Evolutionary conservation across 2,797 vertebrate species (phyloP).

Genomic region (Rhabdophis nuchalis): DNA sequence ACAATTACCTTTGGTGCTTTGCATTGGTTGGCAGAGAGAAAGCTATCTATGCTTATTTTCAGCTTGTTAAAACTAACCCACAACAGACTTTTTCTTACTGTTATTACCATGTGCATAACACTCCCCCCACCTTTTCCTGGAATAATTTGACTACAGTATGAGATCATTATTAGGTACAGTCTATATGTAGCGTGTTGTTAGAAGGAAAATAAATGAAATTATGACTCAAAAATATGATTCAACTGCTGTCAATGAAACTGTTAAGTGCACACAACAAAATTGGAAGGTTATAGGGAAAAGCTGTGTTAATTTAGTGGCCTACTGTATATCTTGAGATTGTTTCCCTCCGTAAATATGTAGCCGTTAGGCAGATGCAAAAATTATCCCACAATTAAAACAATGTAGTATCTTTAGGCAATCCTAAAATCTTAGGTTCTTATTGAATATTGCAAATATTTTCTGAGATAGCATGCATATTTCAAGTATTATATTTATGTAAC

Average conservation of each 20-base stretch:
- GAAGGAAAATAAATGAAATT: not conserved
- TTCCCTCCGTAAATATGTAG: slow-evolving; percentile 30
- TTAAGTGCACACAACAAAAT: not conserved
- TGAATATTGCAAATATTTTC: slow-evolving; percentile 61
- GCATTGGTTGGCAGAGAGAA: not conserved
- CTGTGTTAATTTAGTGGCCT: not conserved
- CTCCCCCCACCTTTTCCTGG: not conserved
- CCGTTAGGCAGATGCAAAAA: slow-evolving; percentile 51
- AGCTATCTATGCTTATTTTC: not conserved
- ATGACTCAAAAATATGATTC: not conserved
- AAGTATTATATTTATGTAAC: slow-evolving; percentile 65
- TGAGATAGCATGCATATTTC: slow-evolving; percentile 58
- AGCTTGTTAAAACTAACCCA: not conserved
- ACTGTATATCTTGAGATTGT: slow-evolving; percentile 21
- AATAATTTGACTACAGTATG: not conserved
- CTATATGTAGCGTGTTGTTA: not conserved
- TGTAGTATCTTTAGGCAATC: slow-evolving; percentile 54
- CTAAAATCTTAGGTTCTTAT: slow-evolving; percentile 49
- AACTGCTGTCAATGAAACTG: not conserved
- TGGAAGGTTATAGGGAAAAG: not conserved
- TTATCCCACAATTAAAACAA: slow-evolving; percentile 62
- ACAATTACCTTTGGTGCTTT: slow-evolving; percentile 2
- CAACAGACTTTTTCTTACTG: slow-evolving; percentile 5
- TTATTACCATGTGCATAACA: not conserved
- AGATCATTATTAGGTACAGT: not conserved